Conservation (phyloP, 2,113 vertebrate genomes). For the Eublepharis macularius region DNA sequence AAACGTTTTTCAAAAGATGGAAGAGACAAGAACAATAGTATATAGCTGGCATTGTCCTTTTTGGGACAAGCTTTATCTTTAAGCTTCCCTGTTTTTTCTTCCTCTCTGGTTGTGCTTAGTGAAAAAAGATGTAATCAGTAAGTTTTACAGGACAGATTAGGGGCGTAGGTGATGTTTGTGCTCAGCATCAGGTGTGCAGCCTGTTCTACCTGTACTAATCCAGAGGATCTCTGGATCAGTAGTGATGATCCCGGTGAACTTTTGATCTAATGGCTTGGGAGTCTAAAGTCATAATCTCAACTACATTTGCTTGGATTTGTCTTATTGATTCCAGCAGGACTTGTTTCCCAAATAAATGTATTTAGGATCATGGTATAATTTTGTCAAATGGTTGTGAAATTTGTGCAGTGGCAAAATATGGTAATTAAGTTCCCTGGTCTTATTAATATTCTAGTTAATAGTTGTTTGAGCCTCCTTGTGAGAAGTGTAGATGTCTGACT, state of each 20-base stretch:
- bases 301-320: not conserved
- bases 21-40: not conserved
- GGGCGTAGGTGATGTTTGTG: not conserved
- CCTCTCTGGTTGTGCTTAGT: not conserved
- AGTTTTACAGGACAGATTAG: not conserved
- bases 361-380: not conserved
- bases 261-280: not conserved
- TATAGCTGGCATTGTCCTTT: not conserved
- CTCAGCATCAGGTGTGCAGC: not conserved
- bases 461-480: not conserved
- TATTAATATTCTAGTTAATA: not conserved
- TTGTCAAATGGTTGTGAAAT: not conserved
- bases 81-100: not conserved
- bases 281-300: not conserved
- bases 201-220: not conserved
- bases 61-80: too few relatives aligned
- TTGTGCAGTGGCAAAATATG: not conserved
- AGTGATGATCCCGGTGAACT: not conserved
- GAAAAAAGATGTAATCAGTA: not conserved
- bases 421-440: not conserved
- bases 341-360: not conserved
- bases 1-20: not conserved
- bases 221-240: not conserved
- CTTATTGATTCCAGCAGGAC: not conserved
- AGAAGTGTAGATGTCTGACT: not conserved